These are phyloP conservation scores for Galaxias olidus DNA, from an alignment of 2,797 vertebrate genomes.

Conservation along the genomic window DNA sequence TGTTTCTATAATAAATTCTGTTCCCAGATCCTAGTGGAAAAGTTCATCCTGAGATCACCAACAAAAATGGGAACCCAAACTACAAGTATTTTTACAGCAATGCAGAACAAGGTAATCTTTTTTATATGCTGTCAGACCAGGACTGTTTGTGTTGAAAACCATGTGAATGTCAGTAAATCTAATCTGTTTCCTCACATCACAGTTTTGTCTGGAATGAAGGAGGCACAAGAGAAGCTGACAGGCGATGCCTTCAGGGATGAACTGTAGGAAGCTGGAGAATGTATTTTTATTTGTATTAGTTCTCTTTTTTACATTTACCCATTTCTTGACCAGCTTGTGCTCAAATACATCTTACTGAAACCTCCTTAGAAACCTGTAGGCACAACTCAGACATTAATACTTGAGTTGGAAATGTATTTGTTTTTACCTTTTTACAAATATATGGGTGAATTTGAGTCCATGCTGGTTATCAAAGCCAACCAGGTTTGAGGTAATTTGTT, in stretches of 20 bases:
- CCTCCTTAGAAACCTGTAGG: too few species aligned
- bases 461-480: slow-evolving; percentile 34
- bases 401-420: too few species aligned
- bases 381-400: too few species aligned
- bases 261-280: slow-evolving; percentile 61
- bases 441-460: slow-evolving; percentile 3
- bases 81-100: slow-evolving; percentile 98
- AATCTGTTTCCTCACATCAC: slow-evolving; percentile 16
- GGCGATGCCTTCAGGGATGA: slow-evolving; percentile 90
- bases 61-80: slow-evolving; percentile 93
- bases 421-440: too few species aligned
- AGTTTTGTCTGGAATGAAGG: slow-evolving; percentile 94
- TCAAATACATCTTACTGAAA: too few species aligned
- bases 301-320: too few species aligned
- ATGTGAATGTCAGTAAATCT: too few species aligned
- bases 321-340: too few species aligned
- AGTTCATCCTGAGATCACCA: slow-evolving; percentile 92
- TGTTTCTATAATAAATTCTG: background rate
- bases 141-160: background rate
- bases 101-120: slow-evolving; percentile 88
- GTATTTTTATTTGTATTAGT: too few species aligned
- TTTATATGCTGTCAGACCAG: background rate
- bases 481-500: too few species aligned
- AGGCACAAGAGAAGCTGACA: slow-evolving; percentile 93
- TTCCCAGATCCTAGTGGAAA: slow-evolving; percentile 87